Base-by-base conservation (phyloP, 2,113 vertebrate genomes). In the Probosciger aterrimus region DNA sequence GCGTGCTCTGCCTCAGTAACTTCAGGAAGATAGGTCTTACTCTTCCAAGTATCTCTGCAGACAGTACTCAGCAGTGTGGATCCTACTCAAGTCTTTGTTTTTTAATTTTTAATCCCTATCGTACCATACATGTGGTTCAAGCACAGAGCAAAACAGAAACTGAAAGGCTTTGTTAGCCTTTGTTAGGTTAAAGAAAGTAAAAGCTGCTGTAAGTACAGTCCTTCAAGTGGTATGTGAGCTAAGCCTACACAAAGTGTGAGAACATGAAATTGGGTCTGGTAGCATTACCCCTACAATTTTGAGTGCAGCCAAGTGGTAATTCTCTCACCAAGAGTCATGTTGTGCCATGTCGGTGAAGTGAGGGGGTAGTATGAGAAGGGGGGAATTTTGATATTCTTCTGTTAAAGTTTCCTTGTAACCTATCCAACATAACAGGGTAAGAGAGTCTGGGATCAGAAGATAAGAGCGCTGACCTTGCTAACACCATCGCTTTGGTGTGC, bases 401-500 rank as follows among this genome's bases (percentile, higher is more conserved):
- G 57, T 67, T 57, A 65, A 20, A 10, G 67, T 80, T 87, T 80
- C 41, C 78, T 65, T 93, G 49, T 53, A 93, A 70, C 23, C 46
- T 52, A 57, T 60, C 62, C 77, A 84, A 23, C 10, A 4, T 43
- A 90, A 59, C 37, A 59, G 55, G 10, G 30, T 60, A 22, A 82
- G 64, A 91, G 41, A 79, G 62, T 27, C 95, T 96, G 93, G 63
- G 93, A 74, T 88, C 44, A 20, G 70, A 62, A 94, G 93, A 93
- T 95, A 92, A 94, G 85, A 65, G 33, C 0, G 0, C 69, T 49
- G 71, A 60, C 73, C 69, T 55, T 83, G 65, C 69, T 47, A 84
- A 33, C 0, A 2, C 16, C 47, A 12, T 23, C 4, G 6, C 62
- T 88, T 94, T 92, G 59, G 43, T 77, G 68, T 37, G 43, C 1